These are phyloP conservation scores for Drosophila rhopaloa DNA, from an alignment of 1,140 invertebrate species.

Conservation along the genomic window DNA sequence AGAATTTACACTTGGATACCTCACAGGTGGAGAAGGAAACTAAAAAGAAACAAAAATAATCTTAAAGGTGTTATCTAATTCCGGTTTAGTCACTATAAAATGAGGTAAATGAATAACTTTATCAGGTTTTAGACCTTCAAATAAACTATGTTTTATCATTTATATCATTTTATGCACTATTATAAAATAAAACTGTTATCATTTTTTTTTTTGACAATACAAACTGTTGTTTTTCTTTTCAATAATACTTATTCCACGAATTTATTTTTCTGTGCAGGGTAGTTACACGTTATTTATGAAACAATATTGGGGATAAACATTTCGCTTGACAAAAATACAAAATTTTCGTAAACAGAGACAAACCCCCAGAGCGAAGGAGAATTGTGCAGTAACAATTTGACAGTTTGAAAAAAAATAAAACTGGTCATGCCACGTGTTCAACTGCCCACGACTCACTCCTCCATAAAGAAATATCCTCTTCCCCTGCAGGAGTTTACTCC, in stretches of 20 bases:
- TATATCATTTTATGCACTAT: too few relatives aligned
- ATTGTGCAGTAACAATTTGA: conserved; percentile 63
- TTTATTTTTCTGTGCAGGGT: not conserved
- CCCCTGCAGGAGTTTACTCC: conserved; percentile 5
- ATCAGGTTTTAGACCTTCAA: not conserved
- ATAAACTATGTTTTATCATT: not conserved
- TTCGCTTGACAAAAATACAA: conserved; percentile 44
- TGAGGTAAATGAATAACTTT: too few relatives aligned
- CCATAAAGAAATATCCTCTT: not conserved
- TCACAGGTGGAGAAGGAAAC: not conserved
- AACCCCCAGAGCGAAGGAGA: conserved; percentile 20
- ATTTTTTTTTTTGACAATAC: too few relatives aligned
- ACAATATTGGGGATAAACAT: conserved; percentile 45
- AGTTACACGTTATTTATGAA: conserved; percentile 22
- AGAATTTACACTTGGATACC: not conserved
- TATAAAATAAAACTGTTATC: too few relatives aligned
- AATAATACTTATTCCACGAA: not conserved
- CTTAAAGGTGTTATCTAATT: too few relatives aligned
- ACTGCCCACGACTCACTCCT: conserved; percentile 39
- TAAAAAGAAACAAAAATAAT: not conserved
- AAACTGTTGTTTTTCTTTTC: too few relatives aligned
- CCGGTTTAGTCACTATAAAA: too few relatives aligned
- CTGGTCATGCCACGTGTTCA: conserved; percentile 66
- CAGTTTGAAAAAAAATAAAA: conserved; percentile 58
- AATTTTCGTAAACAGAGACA: conserved; percentile 24